phyloP scores from a whole-genome alignment of 2,888 invertebrate genomes.

The Cephus pygmeus region DNA sequence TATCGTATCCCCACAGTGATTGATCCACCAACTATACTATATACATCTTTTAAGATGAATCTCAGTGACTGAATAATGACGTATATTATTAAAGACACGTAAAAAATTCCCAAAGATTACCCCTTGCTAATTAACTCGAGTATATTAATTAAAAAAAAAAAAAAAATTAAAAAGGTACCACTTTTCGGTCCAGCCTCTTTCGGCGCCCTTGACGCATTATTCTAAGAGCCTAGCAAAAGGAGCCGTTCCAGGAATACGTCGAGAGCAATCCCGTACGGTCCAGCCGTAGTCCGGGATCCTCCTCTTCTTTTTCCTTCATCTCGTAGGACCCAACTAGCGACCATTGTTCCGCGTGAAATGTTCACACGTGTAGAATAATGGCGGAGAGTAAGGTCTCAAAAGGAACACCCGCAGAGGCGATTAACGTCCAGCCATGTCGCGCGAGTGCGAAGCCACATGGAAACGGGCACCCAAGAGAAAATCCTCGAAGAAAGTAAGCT shows the following conservation, averaged over 20 bases:
- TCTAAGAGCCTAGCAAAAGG: conserved; percentile 30
- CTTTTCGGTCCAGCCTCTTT: not conserved
- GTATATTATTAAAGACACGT: not conserved
- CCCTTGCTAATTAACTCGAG: not conserved
- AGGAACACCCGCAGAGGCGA: conserved; percentile 4
- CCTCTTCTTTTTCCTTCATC: not conserved
- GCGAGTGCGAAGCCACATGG: not conserved
- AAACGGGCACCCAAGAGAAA: conserved; percentile 22
- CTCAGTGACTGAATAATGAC: not conserved
- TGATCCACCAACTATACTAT: not conserved
- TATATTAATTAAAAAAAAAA: not conserved
- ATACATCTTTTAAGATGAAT: not conserved
- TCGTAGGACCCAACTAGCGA: conserved; percentile 33
- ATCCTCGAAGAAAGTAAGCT: conserved; percentile 25
- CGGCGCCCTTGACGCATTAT: not conserved
- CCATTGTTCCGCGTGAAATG: conserved; percentile 49
- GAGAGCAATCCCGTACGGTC: conserved; percentile 4
- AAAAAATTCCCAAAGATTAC: not conserved
- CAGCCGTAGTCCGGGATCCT: not conserved
- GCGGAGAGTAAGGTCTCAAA: not conserved
- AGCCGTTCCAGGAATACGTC: conserved; percentile 38
- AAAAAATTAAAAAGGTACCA: not conserved
- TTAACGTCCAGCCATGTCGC: not conserved
- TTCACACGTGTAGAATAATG: conserved; percentile 50
- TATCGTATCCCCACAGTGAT: not conserved